Conservation (phyloP, 2,888 invertebrate genomes). For the Plagodis pulveraria region DNA sequence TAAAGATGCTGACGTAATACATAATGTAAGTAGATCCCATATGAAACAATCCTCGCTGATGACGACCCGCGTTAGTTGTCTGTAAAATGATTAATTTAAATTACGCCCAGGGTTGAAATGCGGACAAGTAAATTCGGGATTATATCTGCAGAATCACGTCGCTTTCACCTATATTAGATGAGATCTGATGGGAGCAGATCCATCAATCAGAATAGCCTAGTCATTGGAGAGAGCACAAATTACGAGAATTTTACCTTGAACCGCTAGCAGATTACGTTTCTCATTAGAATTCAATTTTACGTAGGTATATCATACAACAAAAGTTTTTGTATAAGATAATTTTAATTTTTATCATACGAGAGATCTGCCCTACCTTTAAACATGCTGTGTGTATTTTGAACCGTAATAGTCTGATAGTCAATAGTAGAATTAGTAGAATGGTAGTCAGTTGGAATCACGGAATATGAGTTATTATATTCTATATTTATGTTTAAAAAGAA, state of each 20-base stretch:
- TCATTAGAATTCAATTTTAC: slow-evolving; percentile 7
- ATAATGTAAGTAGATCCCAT: slow-evolving; percentile 9
- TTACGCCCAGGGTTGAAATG: slow-evolving; percentile 35
- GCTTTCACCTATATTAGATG: slow-evolving; percentile 62
- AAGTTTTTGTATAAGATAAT: slow-evolving; percentile 2
- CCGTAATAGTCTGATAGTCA: too few species aligned
- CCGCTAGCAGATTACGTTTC: slow-evolving; percentile 18
- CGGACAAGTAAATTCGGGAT: slow-evolving; percentile 40
- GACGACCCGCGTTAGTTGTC: neutral
- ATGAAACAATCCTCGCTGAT: slow-evolving; percentile 1
- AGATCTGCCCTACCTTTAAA: neutral
- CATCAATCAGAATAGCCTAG: slow-evolving; percentile 65
- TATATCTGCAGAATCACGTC: slow-evolving; percentile 59
- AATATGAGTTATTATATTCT: too few species aligned
- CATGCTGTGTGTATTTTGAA: too few species aligned
- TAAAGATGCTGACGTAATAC: too few species aligned
- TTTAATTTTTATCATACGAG: neutral
- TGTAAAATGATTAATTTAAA: slow-evolving; percentile 39
- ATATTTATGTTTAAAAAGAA: too few species aligned
- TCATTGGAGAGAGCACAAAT: slow-evolving; percentile 46
- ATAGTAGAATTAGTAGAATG: too few species aligned
- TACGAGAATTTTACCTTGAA: slow-evolving; percentile 10
- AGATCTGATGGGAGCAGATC: slow-evolving; percentile 24
- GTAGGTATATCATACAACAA: neutral
- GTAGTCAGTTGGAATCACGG: too few species aligned